A percentile compares a stretch with the other conserved stretches of the same genome.
These are phyloP conservation scores for Megalops atlanticus DNA, from an alignment of 2,113 vertebrate genomes.

Conservation along the genomic window DNA sequence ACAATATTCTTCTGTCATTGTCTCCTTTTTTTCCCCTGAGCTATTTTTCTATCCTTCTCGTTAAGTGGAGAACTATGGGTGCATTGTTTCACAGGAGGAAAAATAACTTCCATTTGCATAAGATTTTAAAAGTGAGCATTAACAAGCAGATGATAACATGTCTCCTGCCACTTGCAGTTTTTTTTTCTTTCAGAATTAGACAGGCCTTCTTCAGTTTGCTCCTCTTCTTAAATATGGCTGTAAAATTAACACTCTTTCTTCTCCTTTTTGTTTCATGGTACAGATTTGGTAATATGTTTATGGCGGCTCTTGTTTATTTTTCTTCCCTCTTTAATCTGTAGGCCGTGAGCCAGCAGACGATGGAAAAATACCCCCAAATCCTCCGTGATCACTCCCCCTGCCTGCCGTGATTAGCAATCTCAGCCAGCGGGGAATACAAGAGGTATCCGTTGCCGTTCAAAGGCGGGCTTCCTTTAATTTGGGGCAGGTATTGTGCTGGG, in stretches of 20 bases:
- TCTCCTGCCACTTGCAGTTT: constrained; percentile 15
- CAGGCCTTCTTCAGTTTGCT: constrained; percentile 24
- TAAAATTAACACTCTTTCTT: constrained; percentile 72
- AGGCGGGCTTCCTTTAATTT: constrained; percentile 38
- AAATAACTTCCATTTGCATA: constrained; percentile 21
- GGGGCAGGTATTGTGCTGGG: constrained; percentile 41
- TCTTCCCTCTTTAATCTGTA: constrained; percentile 58
- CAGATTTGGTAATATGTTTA: constrained; percentile 72
- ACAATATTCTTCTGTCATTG: constrained; percentile 22
- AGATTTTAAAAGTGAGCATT: constrained; percentile 9
- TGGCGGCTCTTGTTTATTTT: constrained; percentile 61
- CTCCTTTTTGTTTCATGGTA: constrained; percentile 64
- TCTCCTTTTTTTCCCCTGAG: constrained; percentile 4
- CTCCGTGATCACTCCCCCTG: constrained; percentile 45
- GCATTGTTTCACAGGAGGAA: constrained; percentile 29
- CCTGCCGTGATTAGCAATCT: constrained; percentile 32
- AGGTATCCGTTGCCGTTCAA: constrained; percentile 25
- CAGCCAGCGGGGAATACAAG: constrained; percentile 31
- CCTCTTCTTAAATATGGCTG: constrained; percentile 52
- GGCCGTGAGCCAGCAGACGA: constrained; percentile 68
- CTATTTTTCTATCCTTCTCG: background rate
- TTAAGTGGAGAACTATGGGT: constrained; percentile 7
- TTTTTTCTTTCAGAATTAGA: constrained; percentile 17
- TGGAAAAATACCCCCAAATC: constrained; percentile 64
- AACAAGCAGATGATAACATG: constrained; percentile 19